These are phyloP conservation scores for Tachycineta bicolor DNA, from an alignment of 2,113 vertebrate genomes.

Conservation along the genomic window DNA sequence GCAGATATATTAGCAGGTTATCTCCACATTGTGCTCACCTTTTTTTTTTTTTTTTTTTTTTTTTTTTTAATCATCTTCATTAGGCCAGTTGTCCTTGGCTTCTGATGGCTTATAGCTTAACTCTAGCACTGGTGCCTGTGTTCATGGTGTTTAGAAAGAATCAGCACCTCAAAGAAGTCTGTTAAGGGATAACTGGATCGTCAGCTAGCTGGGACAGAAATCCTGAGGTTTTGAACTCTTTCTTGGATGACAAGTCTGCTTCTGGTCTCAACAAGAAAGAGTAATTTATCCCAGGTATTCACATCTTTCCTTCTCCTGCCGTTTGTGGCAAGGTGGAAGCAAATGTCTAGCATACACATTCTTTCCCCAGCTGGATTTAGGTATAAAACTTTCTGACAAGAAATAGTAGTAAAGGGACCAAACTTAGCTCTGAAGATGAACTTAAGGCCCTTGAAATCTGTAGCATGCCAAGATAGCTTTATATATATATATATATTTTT, in stretches of 20 bases:
- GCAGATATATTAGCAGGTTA: neutral
- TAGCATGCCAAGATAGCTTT: conserved; percentile 53
- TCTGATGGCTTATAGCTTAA: neutral
- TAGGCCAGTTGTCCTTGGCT: neutral
- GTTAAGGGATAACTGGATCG: neutral
- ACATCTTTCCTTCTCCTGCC: conserved; percentile 10
- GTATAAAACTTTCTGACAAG: conserved; percentile 72
- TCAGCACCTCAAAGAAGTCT: neutral
- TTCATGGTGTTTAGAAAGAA: neutral
- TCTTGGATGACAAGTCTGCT: neutral
- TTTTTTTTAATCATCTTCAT: neutral
- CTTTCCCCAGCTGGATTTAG: conserved; percentile 54
- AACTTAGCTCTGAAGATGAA: conserved; percentile 59
- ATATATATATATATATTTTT: conserved; percentile 36
- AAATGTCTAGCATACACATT: conserved; percentile 60
- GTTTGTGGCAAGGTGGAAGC: conserved; percentile 62
- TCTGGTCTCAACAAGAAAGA: neutral
- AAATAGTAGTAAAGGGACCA: conserved; percentile 64
- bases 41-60: neutral
- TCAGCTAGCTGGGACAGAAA: neutral
- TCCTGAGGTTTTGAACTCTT: neutral
- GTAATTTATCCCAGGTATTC: neutral
- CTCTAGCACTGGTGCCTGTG: neutral
- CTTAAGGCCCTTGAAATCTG: conserved; percentile 64
- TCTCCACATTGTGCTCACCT: neutral